phyloP scores from a whole-genome alignment of 1,140 invertebrate species.

The Drosophila tristis region DNA sequence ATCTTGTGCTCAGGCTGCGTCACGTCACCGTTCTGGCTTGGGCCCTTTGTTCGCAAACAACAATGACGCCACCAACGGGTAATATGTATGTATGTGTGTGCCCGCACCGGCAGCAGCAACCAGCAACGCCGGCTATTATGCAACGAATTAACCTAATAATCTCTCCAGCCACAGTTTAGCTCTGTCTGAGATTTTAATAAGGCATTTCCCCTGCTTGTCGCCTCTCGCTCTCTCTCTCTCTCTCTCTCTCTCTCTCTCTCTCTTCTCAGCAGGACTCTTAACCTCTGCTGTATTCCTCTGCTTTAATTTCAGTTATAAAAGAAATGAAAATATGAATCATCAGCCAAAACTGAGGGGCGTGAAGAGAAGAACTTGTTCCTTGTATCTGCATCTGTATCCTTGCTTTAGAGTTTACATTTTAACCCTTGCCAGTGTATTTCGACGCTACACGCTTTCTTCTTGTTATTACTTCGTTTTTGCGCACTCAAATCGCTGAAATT shows the following conservation, averaged over 20 bases:
- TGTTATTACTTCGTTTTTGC: slow-evolving; percentile 1
- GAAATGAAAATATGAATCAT: too few relatives aligned
- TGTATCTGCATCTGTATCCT: not conserved
- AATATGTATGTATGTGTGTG: too few relatives aligned
- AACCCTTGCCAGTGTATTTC: not conserved
- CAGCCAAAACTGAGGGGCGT: too few relatives aligned
- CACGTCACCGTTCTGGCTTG: too few relatives aligned
- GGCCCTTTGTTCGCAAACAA: not conserved
- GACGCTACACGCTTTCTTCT: not conserved
- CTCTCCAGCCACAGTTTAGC: not conserved
- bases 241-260: not conserved
- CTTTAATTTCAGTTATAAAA: too few relatives aligned
- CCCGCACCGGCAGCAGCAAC: not conserved
- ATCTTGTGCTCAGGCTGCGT: too few relatives aligned
- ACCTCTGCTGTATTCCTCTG: too few relatives aligned
- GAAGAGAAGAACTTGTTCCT: too few relatives aligned
- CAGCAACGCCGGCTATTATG: slow-evolving; percentile 23
- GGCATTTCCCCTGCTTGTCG: not conserved
- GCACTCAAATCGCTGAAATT: slow-evolving; percentile 50
- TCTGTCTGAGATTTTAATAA: not conserved
- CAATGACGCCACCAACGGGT: not conserved
- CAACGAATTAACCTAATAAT: slow-evolving; percentile 59
- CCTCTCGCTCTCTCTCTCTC: not conserved
- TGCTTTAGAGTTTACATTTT: not conserved
- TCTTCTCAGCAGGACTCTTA: too few relatives aligned